phyloP scores from a whole-genome alignment of 2,113 vertebrate genomes.

The Synchiropus splendidus region DNA sequence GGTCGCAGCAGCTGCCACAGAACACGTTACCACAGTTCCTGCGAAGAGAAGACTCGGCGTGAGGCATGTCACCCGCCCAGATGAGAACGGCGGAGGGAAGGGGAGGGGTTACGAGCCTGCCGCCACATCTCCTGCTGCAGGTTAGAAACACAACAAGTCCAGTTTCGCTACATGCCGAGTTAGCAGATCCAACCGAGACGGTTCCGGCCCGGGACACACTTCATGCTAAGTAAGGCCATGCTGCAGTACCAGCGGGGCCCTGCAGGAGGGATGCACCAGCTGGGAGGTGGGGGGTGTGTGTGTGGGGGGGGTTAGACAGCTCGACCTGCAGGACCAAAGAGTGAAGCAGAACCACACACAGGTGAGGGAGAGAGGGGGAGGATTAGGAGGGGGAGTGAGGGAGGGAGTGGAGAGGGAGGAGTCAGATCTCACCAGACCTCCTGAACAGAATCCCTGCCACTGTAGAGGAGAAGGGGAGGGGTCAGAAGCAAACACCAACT shows the following conservation, averaged over 20 bases:
- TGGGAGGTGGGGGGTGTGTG: too few relatives aligned
- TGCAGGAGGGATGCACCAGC: constrained; percentile 4
- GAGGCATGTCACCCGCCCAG: constrained; percentile 7
- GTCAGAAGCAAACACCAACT: too few relatives aligned
- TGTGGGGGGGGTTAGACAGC: too few relatives aligned
- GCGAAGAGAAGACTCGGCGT: constrained; percentile 5
- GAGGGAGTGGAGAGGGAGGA: constrained; percentile 16
- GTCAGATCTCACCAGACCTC: constrained; percentile 93
- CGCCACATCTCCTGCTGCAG: neutral
- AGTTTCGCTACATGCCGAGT: constrained; percentile 15
- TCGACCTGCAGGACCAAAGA: neutral
- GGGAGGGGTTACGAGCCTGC: neutral
- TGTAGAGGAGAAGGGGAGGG: constrained; percentile 85
- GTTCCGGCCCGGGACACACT: neutral
- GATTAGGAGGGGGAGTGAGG: neutral
- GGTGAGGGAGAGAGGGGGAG: neutral
- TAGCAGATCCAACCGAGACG: constrained; percentile 11
- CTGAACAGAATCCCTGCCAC: constrained; percentile 82
- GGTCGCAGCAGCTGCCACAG: constrained; percentile 94
- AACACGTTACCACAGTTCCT: constrained; percentile 98
- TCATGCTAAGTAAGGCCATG: too few relatives aligned
- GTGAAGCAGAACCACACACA: constrained; percentile 10
- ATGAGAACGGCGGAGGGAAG: neutral
- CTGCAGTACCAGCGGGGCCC: constrained; percentile 5
- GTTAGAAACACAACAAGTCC: too few relatives aligned